Conservation (phyloP, 2,113 vertebrate genomes). For the Gadus chalcogrammus region DNA sequence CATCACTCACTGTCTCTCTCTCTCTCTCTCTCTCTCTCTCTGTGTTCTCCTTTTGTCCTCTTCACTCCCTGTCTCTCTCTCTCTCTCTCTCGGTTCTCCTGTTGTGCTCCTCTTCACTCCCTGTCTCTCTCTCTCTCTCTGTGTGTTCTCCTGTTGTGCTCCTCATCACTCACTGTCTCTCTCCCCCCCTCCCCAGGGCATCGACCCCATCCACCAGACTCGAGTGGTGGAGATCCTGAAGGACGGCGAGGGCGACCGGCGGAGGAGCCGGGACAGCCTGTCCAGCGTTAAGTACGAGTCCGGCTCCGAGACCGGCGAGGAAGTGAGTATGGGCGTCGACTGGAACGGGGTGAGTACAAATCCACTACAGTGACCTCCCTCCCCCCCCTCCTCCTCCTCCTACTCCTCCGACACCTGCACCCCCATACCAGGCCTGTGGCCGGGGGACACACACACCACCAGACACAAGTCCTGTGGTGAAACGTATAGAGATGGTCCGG, state of each 20-base stretch:
- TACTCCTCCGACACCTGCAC: not conserved
- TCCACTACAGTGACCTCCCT: constrained; percentile 68
- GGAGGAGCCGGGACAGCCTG: constrained; percentile 80
- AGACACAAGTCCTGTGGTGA: not conserved
- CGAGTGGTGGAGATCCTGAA: constrained; percentile 96
- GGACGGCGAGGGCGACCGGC: constrained; percentile 81
- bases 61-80: constrained; percentile 8
- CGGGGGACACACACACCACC: not conserved
- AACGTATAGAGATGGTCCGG: not conserved
- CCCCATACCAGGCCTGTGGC: not conserved
- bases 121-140: no score
- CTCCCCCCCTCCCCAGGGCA: constrained; percentile 73
- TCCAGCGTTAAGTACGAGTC: constrained; percentile 91
- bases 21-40: constrained; percentile 14
- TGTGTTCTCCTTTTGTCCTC: not conserved
- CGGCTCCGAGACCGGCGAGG: constrained; percentile 88
- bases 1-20: constrained; percentile 8
- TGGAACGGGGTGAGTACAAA: constrained; percentile 98
- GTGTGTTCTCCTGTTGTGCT: not conserved
- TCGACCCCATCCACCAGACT: constrained; percentile 90
- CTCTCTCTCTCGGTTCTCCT: constrained; percentile 13
- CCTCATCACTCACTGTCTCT: constrained; percentile 8
- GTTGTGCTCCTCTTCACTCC: not conserved
- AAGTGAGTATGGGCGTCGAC: constrained; percentile 96
- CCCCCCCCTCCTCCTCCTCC: no score